Conservation (phyloP, 2,113 vertebrate genomes). For the Epinephelus lanceolatus region DNA sequence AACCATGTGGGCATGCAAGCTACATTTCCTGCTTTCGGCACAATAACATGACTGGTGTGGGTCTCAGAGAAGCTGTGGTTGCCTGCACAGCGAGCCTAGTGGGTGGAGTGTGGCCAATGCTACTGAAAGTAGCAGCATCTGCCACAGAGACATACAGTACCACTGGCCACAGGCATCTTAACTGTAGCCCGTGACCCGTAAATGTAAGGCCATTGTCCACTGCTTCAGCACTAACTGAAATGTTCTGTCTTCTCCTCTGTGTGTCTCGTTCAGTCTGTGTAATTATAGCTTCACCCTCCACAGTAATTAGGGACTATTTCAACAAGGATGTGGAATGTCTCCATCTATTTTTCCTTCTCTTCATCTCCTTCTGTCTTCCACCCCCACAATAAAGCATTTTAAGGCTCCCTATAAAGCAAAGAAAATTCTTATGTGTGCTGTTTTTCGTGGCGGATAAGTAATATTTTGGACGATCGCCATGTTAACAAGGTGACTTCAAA, state of each 20-base stretch:
- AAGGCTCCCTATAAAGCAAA: constrained; percentile 15
- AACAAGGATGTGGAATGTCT: constrained; percentile 75
- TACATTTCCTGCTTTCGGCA: constrained; percentile 3
- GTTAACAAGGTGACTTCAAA: constrained; percentile 47
- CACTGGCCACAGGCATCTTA: constrained; percentile 69
- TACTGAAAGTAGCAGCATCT: constrained; percentile 56
- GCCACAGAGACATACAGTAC: constrained; percentile 43
- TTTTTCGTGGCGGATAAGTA: not conserved
- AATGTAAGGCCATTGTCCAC: constrained; percentile 67
- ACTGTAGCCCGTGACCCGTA: constrained; percentile 57
- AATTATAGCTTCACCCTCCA: constrained; percentile 79
- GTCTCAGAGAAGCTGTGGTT: constrained; percentile 29
- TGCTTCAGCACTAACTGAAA: constrained; percentile 44
- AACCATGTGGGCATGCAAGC: constrained; percentile 15
- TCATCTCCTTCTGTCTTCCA: constrained; percentile 47
- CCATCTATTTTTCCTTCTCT: constrained; percentile 57
- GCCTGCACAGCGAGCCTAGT: constrained; percentile 29
- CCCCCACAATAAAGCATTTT: constrained; percentile 45
- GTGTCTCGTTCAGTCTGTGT: constrained; percentile 60
- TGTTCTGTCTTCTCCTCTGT: constrained; percentile 41
- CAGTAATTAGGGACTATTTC: constrained; percentile 81
- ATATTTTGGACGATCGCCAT: constrained; percentile 15
- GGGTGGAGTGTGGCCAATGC: constrained; percentile 47
- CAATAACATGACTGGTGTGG: constrained; percentile 11
- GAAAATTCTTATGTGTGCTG: not conserved